Evolutionary conservation across 2,113 vertebrate genomes (phyloP).

Genomic region (Engystomops pustulosus): DNA sequence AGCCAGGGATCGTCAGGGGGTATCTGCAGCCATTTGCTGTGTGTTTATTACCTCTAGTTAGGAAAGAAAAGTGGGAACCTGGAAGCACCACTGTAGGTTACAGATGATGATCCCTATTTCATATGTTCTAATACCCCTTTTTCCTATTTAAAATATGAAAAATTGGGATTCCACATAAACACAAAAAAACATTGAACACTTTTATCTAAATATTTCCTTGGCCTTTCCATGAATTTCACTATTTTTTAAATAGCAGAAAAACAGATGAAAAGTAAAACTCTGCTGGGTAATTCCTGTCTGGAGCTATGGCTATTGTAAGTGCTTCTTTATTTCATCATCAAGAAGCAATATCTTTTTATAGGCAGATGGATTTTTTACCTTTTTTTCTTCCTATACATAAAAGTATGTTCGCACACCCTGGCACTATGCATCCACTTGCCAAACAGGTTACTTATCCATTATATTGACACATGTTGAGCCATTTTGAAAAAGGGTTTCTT

Average conservation of each 20-base stretch:
- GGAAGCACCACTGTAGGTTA: no score
- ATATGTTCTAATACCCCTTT: no score
- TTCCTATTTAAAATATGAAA: no score
- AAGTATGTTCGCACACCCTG: background rate
- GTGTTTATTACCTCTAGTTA: no score
- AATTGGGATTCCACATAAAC: no score
- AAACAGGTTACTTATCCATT: constrained; percentile 34
- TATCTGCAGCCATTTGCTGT: no score
- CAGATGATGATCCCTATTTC: no score
- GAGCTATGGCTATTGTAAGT: background rate
- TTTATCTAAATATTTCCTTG: background rate
- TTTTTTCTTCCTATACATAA: constrained; percentile 10
- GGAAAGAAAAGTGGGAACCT: no score
- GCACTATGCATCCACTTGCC: background rate
- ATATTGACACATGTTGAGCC: constrained; percentile 51
- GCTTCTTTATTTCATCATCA: constrained; percentile 13
- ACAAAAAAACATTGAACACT: background rate
- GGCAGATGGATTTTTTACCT: background rate
- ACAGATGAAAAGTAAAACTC: background rate
- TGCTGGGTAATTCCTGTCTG: background rate
- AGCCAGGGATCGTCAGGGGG: no score
- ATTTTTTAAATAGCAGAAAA: background rate
- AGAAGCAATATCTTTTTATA: background rate
- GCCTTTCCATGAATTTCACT: background rate
- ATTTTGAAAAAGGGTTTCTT: constrained; percentile 42